Base-by-base conservation (phyloP, 2,888 invertebrate species). In the Pherbina coryleti region DNA sequence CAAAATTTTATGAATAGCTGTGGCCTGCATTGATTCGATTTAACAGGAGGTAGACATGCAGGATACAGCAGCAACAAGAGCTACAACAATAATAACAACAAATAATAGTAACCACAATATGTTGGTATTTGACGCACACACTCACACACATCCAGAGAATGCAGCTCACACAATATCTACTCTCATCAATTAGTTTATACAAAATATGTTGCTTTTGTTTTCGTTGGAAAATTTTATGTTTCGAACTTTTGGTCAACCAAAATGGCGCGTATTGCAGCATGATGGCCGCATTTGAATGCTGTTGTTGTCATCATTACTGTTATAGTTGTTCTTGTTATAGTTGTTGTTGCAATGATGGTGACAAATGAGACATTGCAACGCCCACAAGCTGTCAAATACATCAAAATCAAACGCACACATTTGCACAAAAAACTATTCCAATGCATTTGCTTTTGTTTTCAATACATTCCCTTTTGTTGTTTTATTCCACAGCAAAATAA, bases 321-420 rank as follows among this genome's bases (percentile, higher is more conserved):
- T 62, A 14, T 9, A 3, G 5, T 9, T 62, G 62, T 17, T 28
- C 14, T 28, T 55, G 55, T 60, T 25, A 2, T 25, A 28, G 60
- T 60, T 60, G 60, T 60, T 60, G 60, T 28, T 22, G 14, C 22
- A 19, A 25, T 60, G 22, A 60, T 60, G 60, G 60, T 62, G 62
- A 62, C 62, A 62, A 62, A 62, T 62, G 28, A 22, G 62, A 62
- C 62, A 28, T 62, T 62, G 31, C 62, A 28, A 62, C 62, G 62
- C 62, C 31, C 62, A 62, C 62, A 62, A 62, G 7, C 22, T 28
- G 62, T 62, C 62, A 62, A 62, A 62, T 62, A 17, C 62, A 62
- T 62, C 62, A 62, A 62, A 62, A 25, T 62, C 62, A 28, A 5
- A 62, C 62, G 25, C 22, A 19, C 19, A 55, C n/a, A n/a, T 9